A percentile compares a stretch with the other conserved stretches of the same genome.
Evolutionary conservation across 2,797 vertebrate species (phyloP).

Genomic region (Eurystomus glaucurus): DNA sequence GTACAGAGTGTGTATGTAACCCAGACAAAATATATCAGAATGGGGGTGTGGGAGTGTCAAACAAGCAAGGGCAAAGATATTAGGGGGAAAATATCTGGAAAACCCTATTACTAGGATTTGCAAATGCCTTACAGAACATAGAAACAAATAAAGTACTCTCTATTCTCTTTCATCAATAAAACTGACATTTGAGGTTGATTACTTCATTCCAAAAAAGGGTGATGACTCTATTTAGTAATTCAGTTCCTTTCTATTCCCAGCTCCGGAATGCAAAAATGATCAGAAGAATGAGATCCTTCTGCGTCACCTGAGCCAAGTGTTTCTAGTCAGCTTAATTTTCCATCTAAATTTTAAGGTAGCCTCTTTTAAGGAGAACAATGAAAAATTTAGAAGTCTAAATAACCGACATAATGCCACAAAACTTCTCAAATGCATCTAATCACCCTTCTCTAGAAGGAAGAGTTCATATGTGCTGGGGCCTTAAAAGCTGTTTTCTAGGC

Average conservation of each 20-base stretch:
- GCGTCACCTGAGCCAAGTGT: not conserved
- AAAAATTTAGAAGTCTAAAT: not conserved
- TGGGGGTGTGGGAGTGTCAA: not conserved
- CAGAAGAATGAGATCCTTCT: not conserved
- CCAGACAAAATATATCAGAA: not conserved
- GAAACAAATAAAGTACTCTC: not conserved
- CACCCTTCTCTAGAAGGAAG: not conserved
- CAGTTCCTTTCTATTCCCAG: not conserved
- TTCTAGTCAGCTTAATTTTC: not conserved
- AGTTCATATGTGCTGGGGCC: accelerated
- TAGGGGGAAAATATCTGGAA: not conserved
- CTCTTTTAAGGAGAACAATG: not conserved
- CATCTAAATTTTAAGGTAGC: not conserved
- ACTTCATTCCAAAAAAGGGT: not conserved
- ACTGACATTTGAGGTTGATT: not conserved
- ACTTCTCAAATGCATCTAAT: not conserved
- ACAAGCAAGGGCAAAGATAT: not conserved
- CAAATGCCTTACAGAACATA: not conserved
- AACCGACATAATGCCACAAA: not conserved
- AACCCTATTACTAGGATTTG: not conserved
- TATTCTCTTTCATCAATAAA: not conserved
- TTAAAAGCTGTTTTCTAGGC: not conserved
- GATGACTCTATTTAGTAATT: not conserved
- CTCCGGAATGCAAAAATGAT: not conserved
- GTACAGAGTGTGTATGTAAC: accelerated